Percentiles rank a stretch among this genome's conserved stretches.
These are phyloP conservation scores for Coleophora deauratella DNA, from an alignment of 2,888 invertebrate species.

Conservation along the genomic window DNA sequence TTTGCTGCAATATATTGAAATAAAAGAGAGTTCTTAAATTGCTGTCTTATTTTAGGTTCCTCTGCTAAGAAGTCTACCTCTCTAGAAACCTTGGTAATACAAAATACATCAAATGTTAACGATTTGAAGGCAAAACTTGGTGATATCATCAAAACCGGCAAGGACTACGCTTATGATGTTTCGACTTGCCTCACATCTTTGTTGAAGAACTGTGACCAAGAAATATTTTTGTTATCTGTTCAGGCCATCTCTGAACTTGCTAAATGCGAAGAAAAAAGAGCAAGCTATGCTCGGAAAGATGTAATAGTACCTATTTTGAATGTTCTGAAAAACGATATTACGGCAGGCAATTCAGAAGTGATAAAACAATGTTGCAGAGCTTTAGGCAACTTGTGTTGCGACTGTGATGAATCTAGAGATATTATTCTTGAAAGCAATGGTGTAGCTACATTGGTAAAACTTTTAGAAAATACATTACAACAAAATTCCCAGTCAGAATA, in stretches of 20 bases:
- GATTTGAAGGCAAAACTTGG: constrained; percentile 62
- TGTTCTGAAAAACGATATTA: constrained; percentile 54
- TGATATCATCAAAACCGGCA: constrained; percentile 55
- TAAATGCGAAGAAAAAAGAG: constrained; percentile 84
- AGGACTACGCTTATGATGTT: constrained; percentile 61
- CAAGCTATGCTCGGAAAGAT: constrained; percentile 77
- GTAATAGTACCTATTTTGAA: constrained; percentile 75
- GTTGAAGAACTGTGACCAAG: constrained; percentile 54
- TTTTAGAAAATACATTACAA: constrained; percentile 43
- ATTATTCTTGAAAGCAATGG: constrained; percentile 65
- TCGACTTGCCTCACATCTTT: constrained; percentile 55
- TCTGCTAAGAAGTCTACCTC: constrained; percentile 55
- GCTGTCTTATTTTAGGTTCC: constrained; percentile 41
- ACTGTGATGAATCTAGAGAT: constrained; percentile 82
- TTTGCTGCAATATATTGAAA: not conserved
- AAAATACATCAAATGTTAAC: constrained; percentile 49
- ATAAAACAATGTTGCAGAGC: constrained; percentile 86
- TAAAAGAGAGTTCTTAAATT: not conserved
- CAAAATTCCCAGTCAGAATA: constrained; percentile 42
- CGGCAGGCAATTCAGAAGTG: constrained; percentile 61
- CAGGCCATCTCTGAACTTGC: constrained; percentile 88
- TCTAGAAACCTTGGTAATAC: constrained; percentile 52
- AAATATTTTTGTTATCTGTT: constrained; percentile 73
- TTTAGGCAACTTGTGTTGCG: constrained; percentile 91
- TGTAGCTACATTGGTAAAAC: constrained; percentile 51